Evolutionary conservation across 2,797 vertebrate species (phyloP).

Genomic region (Macrochelys suwanniensis): DNA sequence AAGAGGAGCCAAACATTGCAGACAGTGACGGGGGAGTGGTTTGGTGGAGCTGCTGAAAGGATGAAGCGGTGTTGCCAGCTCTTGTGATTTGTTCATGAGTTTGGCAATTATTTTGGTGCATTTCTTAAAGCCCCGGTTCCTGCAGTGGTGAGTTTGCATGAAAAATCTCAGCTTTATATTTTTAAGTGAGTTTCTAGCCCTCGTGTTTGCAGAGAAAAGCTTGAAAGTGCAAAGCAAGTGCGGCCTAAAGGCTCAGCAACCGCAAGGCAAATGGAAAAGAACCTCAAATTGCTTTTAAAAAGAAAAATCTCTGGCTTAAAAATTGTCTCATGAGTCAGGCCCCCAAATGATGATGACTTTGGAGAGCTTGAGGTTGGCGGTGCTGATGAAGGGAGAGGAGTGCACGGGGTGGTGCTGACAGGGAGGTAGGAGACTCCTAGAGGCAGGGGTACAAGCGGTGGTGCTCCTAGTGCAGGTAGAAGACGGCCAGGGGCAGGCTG

Average conservation of each 20-base stretch:
- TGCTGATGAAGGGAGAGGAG: not conserved
- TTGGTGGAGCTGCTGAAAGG: not conserved
- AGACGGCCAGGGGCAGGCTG: not conserved
- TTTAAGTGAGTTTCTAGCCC: not conserved
- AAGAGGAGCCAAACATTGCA: not conserved
- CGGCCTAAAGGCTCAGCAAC: not conserved
- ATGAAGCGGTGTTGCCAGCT: not conserved
- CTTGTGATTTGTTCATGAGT: not conserved
- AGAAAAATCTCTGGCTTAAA: not conserved
- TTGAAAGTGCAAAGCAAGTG: not conserved
- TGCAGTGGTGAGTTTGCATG: not conserved
- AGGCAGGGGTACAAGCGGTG: too few relatives aligned
- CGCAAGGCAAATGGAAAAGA: not conserved
- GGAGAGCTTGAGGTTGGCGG: too few relatives aligned
- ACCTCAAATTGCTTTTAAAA: not conserved
- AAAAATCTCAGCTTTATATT: not conserved
- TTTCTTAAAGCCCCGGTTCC: not conserved
- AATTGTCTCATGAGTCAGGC: too few relatives aligned
- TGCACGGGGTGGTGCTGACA: too few relatives aligned
- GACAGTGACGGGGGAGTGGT: not conserved
- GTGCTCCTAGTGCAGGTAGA: too few relatives aligned
- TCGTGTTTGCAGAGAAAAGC: not conserved
- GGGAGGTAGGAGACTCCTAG: too few relatives aligned
- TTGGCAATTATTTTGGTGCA: not conserved
- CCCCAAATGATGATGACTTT: too few relatives aligned